Conservation (phyloP, 1,140 invertebrate genomes). For the Probaryconus sp. region DNA sequence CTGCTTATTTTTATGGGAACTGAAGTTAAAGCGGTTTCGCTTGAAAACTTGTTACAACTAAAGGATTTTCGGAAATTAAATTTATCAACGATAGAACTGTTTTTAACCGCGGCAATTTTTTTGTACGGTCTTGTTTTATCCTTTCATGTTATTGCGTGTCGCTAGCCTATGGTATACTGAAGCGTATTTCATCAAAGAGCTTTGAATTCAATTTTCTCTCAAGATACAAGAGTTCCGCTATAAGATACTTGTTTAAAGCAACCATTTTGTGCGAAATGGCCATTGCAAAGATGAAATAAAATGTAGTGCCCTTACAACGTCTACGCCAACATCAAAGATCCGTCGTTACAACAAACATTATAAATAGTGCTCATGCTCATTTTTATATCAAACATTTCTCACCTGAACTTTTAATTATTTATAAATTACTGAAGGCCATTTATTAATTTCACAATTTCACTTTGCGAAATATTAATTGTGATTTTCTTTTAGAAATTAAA, state of each 20-base stretch:
- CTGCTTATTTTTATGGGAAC: slow-evolving; percentile 17
- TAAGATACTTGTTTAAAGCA: neutral
- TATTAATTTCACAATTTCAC: no score
- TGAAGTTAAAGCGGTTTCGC: neutral
- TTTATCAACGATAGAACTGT: no score
- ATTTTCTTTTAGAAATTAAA: no score
- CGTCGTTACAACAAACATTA: neutral
- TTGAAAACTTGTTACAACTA: no score
- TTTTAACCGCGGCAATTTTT: no score
- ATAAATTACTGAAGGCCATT: no score
- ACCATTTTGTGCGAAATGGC: neutral
- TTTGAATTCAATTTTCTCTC: no score
- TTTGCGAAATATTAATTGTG: no score
- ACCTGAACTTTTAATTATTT: no score
- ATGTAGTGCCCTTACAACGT: neutral
- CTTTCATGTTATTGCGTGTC: neutral
- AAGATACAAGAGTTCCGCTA: slow-evolving; percentile 2
- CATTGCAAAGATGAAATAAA: neutral
- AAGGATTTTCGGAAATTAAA: no score
- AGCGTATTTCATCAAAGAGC: no score
- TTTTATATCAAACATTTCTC: no score
- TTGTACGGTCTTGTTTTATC: neutral
- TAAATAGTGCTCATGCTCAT: neutral
- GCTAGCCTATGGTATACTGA: neutral
- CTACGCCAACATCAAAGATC: neutral